Percentiles rank a stretch among this genome's conserved stretches.
Evolutionary conservation across 30 jellyfish, hydroid and myxozoan species (phyloP).

Genomic region (Cassiopea andromeda): DNA sequence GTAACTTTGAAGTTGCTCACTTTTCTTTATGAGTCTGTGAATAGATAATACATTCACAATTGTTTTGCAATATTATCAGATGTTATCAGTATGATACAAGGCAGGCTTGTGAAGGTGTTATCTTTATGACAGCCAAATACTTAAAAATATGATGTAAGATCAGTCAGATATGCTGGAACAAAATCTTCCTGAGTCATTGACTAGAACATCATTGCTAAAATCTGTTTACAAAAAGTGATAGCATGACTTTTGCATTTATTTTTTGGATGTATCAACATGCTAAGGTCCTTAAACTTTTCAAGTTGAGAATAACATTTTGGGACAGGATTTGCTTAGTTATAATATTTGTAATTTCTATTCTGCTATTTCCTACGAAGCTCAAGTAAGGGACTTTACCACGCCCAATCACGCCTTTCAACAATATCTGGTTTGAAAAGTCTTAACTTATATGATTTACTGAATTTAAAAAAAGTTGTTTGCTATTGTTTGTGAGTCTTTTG

Average conservation of each 20-base stretch:
- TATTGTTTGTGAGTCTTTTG: too few relatives aligned
- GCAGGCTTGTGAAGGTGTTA: slow-evolving; percentile 10
- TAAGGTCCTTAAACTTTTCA: not conserved
- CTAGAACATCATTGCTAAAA: too few relatives aligned
- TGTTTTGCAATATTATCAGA: not conserved
- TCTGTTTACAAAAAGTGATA: too few relatives aligned
- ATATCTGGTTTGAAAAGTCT: too few relatives aligned
- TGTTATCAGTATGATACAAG: slow-evolving; percentile 3
- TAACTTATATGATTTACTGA: too few relatives aligned
- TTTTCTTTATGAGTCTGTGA: slow-evolving; percentile 40
- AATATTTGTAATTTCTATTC: not conserved
- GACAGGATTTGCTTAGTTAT: not conserved
- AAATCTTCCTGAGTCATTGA: too few relatives aligned
- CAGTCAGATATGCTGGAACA: not conserved
- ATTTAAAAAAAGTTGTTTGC: too few relatives aligned
- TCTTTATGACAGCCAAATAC: not conserved
- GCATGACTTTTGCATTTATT: not conserved
- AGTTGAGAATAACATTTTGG: too few relatives aligned
- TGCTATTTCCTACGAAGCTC: too few relatives aligned
- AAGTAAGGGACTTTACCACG: too few relatives aligned
- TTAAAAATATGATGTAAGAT: not conserved
- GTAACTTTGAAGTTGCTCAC: slow-evolving; percentile 7
- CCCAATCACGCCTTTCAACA: too few relatives aligned
- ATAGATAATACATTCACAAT: not conserved
- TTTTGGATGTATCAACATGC: not conserved